Conservation (phyloP, 2,888 invertebrate species). For the Andrena trimmerana region DNA sequence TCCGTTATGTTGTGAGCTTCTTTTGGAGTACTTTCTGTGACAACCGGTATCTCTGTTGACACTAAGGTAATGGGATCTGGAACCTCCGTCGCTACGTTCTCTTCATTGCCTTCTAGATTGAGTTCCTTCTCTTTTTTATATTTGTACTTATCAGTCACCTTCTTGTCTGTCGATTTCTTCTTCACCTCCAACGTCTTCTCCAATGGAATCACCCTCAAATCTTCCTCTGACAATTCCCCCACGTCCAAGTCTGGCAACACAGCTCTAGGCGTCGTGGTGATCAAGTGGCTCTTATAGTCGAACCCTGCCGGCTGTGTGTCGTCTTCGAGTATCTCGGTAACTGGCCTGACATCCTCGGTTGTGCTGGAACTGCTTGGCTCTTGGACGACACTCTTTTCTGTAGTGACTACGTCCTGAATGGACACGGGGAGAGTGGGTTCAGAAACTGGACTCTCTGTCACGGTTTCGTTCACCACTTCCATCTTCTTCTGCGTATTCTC, state of each 20-base stretch:
- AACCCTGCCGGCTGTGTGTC: conserved; percentile 75
- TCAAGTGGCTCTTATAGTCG: conserved; percentile 74
- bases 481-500: not conserved
- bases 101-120: conserved; percentile 63
- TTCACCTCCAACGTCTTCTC: conserved; percentile 70
- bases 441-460: conserved; percentile 25
- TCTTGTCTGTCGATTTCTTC: conserved; percentile 70
- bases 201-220: conserved; percentile 79
- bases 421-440: conserved; percentile 22
- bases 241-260: conserved; percentile 49
- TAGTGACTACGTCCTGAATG: conserved; percentile 30
- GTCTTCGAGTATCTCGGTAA: conserved; percentile 79
- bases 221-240: conserved; percentile 74
- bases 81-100: conserved; percentile 46
- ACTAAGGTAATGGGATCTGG: conserved; percentile 26
- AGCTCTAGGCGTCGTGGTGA: conserved; percentile 67
- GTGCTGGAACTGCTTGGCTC: conserved; percentile 38
- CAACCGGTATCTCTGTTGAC: conserved; percentile 26
- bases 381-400: conserved; percentile 25
- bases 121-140: conserved; percentile 74
- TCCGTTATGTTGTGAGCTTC: conserved; percentile 32
- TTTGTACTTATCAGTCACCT: conserved; percentile 66
- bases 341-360: conserved; percentile 79
- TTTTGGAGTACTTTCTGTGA: conserved; percentile 8
- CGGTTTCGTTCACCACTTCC: conserved; percentile 22